Evolutionary conservation across 2,888 invertebrate genomes (phyloP).

Genomic region (Rhogogaster chlorosoma): DNA sequence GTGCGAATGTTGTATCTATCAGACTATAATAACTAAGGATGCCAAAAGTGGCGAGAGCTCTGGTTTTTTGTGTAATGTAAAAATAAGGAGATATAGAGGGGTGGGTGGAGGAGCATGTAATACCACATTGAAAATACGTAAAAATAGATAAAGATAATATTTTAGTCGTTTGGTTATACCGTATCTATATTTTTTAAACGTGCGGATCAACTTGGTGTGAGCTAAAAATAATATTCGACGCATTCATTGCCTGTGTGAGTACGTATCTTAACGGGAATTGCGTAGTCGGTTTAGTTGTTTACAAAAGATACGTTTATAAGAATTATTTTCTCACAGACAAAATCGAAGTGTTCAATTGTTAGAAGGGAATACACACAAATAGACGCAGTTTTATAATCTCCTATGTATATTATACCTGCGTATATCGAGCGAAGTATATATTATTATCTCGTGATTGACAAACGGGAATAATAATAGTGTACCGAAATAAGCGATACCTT

Average conservation of each 20-base stretch:
- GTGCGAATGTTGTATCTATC: neutral
- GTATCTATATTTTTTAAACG: slow-evolving; percentile 39
- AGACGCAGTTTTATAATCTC: neutral
- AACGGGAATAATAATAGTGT: neutral
- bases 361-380: neutral
- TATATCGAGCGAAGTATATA: neutral
- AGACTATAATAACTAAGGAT: neutral
- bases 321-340: neutral
- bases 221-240: slow-evolving; percentile 27
- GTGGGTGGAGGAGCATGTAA: neutral
- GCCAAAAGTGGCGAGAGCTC: neutral
- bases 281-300: slow-evolving; percentile 5
- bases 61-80: slow-evolving; percentile 10
- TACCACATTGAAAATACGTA: slow-evolving; percentile 16
- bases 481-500: slow-evolving; percentile 63
- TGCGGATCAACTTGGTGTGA: slow-evolving; percentile 2
- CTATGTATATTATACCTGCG: neutral
- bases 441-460: neutral
- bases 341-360: neutral
- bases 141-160: slow-evolving; percentile 37
- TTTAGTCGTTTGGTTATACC: slow-evolving; percentile 19
- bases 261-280: neutral
- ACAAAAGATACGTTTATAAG: neutral
- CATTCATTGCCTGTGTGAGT: neutral
- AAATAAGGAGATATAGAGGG: slow-evolving; percentile 12